phyloP scores from a whole-genome alignment of 1,140 invertebrate genomes.

The Yoshiicerus persimilis region DNA sequence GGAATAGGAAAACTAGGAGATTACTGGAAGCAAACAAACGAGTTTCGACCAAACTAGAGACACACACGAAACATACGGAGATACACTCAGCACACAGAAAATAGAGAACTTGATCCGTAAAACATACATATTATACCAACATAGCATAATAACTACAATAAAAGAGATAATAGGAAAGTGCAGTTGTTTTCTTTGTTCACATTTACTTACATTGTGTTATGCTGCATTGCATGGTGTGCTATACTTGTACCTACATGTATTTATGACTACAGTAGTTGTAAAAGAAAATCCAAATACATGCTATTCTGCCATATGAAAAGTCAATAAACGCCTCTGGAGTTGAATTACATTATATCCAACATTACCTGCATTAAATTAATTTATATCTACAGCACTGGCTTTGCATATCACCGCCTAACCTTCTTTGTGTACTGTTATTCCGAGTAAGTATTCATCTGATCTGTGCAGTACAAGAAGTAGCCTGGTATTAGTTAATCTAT shows the following conservation, averaged over 20 bases:
- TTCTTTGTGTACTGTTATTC: neutral
- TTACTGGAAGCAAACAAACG: constrained; percentile 19
- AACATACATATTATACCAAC: neutral
- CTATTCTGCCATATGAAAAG: neutral
- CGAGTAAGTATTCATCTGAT: too few relatives aligned
- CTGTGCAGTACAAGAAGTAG: too few relatives aligned
- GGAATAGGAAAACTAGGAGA: neutral
- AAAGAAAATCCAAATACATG: neutral
- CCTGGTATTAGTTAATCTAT: neutral
- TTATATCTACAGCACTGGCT: neutral
- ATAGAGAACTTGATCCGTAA: neutral
- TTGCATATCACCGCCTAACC: neutral
- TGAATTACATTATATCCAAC: neutral
- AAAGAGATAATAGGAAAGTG: constrained; percentile 6
- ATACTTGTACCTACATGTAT: neutral
- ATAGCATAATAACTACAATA: neutral
- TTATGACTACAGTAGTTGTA: neutral
- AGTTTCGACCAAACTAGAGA: neutral
- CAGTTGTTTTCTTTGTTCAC: neutral
- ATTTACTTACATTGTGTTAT: neutral
- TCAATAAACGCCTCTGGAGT: constrained; percentile 16
- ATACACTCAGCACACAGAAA: neutral
- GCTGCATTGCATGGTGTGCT: neutral
- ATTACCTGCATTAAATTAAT: neutral
- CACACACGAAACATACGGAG: neutral